Evolutionary conservation across 1,140 invertebrate species (phyloP), one percentile per base, ranked within the genome.

Genomic region (Lepidotrigona ventralis): DNA sequence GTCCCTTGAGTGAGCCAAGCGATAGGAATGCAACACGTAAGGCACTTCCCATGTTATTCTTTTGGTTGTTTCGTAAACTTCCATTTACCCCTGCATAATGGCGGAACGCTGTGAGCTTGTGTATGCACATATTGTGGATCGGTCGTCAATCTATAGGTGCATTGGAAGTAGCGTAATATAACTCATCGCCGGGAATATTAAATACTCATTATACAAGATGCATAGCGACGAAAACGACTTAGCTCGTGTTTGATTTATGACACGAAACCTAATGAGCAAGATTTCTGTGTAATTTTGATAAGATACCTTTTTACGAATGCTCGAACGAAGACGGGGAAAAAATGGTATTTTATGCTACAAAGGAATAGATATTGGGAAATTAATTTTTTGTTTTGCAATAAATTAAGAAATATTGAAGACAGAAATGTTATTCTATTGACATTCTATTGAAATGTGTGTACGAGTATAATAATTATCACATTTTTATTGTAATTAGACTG

Each of bases 21-120:
- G 81, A 79, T 73, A 88, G 84, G 85, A 90, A 90, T 90, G 89
- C 74, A 79, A 76, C 60, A 29, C 64, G 79, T 88, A 87, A 89
- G 53, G 51, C 53, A 81, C 77, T 84, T 89, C 82, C 70, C 72
- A 79, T 79, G 51, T 74, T 86, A 29, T 87, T 63, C 39, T 29
- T 58, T 17, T 60, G 53, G 63, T 60, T 26, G 74, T 84, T 84
- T 84, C 83, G 71, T 81, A 81, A 84, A 84, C 70, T 69, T 9
- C 19, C 29, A 19, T 69, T 26, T 29, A 39, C 66, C 81, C 81
- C 81, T 83, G 9, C 26, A 60, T 5, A 21, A 63, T 63, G 66
- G 56, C 21, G 15, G 63, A 29, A 11, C 39, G 8, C 4, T 26
- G 15, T 46, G 26, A 19, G 21, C 17, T 14, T 12, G 19, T 8